Evolutionary conservation across 2,797 vertebrate genomes (phyloP), one percentile per base, ranked within the genome.

Genomic region (Distichodus sexfasciatus): DNA sequence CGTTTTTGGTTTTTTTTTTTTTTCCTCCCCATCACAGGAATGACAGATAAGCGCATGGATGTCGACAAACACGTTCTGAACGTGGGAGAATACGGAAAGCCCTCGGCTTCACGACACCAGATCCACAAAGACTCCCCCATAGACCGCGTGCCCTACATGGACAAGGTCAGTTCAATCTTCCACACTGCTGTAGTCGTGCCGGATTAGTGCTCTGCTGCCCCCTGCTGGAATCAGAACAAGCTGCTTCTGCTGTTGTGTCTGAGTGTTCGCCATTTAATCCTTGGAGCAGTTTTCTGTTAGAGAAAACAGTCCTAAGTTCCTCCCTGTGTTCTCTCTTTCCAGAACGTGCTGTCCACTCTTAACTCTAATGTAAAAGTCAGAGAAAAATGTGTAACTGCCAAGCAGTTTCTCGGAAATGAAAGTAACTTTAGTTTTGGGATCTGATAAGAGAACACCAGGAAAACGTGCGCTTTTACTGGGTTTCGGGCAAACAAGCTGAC

Each of bases 81-180:
- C 14, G 90, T 92, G 82, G 94, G 91, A 75, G 97, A 98, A 81
- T 96, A 90, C 81, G 94, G 93, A 51, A 99, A 96, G 85, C 92
- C 89, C 79, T 88, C 91, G 12, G 88, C 88, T 55, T 87, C 94
- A 80, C 93, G 95, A 75, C 94, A 95, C 83, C 95, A 93, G 73
- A 89, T 94, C 87, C 91, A 95, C 92, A 99, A 97, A 91, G 97
- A 98, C 82, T 90, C 94, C 84, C 87, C 92, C 86, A 91, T 95
- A 87, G 97, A 99, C 75, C 94, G 95, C 82, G 80, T 79, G 88
- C 84, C 94, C 88, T 98, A 95, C 77, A 97, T 94, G 69, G 97
- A 98, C 87, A 99, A 98, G 96, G 97, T 97, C 70, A 73, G 87
- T 72, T 3, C 23, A 0, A 3, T 11, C 43, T 19, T 29, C 0